Percentiles rank a stretch among this genome's conserved stretches.
Evolutionary conservation across 2,888 invertebrate species (phyloP).

Genomic region (Stenoptilia bipunctidactyla): DNA sequence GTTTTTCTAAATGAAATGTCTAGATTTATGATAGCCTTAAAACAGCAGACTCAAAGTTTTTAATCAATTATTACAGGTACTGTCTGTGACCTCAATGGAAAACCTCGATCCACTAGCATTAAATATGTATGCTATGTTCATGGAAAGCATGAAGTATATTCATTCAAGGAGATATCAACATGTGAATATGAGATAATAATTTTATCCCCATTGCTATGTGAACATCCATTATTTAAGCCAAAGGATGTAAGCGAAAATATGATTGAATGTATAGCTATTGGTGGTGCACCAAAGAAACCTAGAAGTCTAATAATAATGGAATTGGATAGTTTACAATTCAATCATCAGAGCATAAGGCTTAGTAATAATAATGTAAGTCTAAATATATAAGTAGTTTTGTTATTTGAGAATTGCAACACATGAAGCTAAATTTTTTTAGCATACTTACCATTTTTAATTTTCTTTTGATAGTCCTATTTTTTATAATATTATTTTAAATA

Average conservation of each 20-base stretch:
- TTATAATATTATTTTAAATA: slow-evolving; percentile 3
- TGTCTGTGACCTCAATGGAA: slow-evolving; percentile 89
- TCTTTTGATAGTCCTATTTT: not conserved
- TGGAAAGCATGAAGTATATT: slow-evolving; percentile 92
- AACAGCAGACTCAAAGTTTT: too few species aligned
- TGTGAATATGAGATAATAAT: slow-evolving; percentile 96
- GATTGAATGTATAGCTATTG: slow-evolving; percentile 80
- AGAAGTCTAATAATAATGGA: slow-evolving; percentile 78
- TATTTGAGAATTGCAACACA: too few species aligned
- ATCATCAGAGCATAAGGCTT: slow-evolving; percentile 67
- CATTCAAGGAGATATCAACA: slow-evolving; percentile 92
- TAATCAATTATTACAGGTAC: slow-evolving; percentile 60
- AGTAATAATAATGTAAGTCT: slow-evolving; percentile 36
- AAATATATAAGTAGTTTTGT: too few species aligned
- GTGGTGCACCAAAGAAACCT: slow-evolving; percentile 79
- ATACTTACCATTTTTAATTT: slow-evolving; percentile 9
- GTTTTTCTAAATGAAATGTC: too few species aligned
- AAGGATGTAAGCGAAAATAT: slow-evolving; percentile 82
- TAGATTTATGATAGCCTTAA: too few species aligned
- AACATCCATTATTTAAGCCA: slow-evolving; percentile 89
- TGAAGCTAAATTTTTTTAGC: too few species aligned
- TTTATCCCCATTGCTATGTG: slow-evolving; percentile 87
- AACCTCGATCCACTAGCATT: slow-evolving; percentile 84
- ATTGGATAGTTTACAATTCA: slow-evolving; percentile 78
- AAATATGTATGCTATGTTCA: slow-evolving; percentile 91